A percentile compares a stretch with the other conserved stretches of the same genome.
These are phyloP conservation scores for Scaptomyza montana DNA, from an alignment of 1,140 invertebrate species.

Conservation along the genomic window DNA sequence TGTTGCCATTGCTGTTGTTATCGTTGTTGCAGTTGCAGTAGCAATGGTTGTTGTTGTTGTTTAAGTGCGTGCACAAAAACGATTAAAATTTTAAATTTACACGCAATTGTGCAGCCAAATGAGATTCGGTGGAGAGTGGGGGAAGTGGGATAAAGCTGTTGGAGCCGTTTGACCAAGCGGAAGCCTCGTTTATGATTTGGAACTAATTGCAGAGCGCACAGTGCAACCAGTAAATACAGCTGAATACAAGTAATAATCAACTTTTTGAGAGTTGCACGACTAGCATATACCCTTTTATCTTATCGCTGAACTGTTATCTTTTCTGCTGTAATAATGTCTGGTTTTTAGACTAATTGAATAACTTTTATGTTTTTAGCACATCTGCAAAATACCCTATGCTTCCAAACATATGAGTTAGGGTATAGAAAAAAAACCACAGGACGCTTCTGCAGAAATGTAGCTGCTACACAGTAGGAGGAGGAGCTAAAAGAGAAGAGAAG, in stretches of 20 bases:
- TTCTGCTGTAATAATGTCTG: no score
- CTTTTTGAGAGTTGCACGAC: background rate
- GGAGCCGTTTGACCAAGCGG: conserved; percentile 53
- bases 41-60: conserved; percentile 23
- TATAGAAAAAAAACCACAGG: conserved; percentile 39
- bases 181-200: conserved; percentile 79
- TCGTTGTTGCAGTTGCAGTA: conserved; percentile 9
- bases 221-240: conserved; percentile 63
- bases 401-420: background rate
- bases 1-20: conserved; percentile 11
- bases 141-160: background rate
- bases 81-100: conserved; percentile 80
- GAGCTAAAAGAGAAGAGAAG: background rate
- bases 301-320: no score
- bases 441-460: background rate
- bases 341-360: no score
- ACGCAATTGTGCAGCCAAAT: conserved; percentile 61
- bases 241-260: conserved; percentile 2
- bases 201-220: conserved; percentile 69
- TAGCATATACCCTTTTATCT: background rate
- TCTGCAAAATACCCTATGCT: no score
- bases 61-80: conserved; percentile 62
- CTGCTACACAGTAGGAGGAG: background rate
- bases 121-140: background rate
- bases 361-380: no score